Evolutionary conservation across 2,113 vertebrate genomes (phyloP).

Genomic region (Esox niger): DNA sequence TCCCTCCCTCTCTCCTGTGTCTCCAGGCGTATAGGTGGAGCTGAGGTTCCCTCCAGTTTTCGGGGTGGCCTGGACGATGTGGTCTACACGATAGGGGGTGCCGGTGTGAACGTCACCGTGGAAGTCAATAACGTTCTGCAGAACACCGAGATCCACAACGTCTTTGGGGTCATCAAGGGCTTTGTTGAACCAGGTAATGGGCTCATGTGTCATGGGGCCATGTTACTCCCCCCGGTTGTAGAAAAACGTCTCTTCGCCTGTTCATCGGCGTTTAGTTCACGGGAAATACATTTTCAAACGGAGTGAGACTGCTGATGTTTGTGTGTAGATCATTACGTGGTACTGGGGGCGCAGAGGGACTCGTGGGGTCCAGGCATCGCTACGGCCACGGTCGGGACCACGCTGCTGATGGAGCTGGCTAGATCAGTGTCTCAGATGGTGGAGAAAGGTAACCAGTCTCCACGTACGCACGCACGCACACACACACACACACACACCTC

Average conservation of each 20-base stretch:
- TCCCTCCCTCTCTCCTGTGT: not conserved
- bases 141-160: conserved; percentile 80
- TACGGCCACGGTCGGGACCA: conserved; percentile 82
- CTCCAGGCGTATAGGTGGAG: conserved; percentile 74
- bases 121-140: conserved; percentile 76
- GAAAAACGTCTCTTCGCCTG: no score
- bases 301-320: not conserved
- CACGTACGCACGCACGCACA: not conserved
- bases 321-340: conserved; percentile 81
- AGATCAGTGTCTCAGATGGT: conserved; percentile 72
- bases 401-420: conserved; percentile 82
- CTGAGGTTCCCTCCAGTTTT: fast-evolving
- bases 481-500: not conserved
- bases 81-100: conserved; percentile 62
- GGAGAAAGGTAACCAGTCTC: conserved; percentile 70
- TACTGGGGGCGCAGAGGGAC: conserved; percentile 92
- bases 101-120: conserved; percentile 63
- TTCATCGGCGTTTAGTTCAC: no score
- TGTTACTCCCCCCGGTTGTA: no score
- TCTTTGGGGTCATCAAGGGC: conserved; percentile 90
- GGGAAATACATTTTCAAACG: no score
- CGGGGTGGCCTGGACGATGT: not conserved
- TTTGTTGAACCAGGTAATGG: conserved; percentile 87
- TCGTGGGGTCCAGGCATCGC: conserved; percentile 80
- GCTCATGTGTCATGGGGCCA: no score